phyloP scores from a whole-genome alignment of 35 echinoderm and acorn worm genomes.

The Lytechinus pictus region DNA sequence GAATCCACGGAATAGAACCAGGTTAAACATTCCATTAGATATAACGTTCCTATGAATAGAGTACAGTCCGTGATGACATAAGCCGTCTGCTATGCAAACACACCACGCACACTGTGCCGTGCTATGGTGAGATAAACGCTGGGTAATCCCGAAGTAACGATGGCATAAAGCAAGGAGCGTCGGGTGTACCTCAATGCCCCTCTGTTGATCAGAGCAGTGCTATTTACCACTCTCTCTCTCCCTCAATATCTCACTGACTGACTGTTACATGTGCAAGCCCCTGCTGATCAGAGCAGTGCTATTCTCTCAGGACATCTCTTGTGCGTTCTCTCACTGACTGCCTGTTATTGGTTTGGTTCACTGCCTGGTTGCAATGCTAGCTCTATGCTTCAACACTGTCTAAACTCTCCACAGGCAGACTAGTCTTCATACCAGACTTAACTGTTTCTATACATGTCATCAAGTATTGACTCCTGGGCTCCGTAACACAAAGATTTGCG shows the following conservation, averaged over 20 bases:
- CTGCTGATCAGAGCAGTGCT: not conserved
- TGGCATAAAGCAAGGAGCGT: not conserved
- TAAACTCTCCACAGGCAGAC: not conserved
- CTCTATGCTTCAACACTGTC: conserved; percentile 21
- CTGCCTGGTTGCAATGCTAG: not conserved
- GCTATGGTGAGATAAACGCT: not conserved
- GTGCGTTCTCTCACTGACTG: not conserved
- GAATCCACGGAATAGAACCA: not conserved
- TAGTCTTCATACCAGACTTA: not conserved
- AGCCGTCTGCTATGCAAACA: not conserved
- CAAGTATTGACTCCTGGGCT: too few species aligned
- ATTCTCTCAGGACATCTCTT: not conserved
- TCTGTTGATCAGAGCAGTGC: not conserved
- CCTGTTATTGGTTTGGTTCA: not conserved
- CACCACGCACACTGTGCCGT: not conserved
- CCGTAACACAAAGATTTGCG: too few species aligned
- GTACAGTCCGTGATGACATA: not conserved
- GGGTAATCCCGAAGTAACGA: not conserved
- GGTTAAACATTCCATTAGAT: conserved; percentile 12
- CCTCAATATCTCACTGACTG: not conserved
- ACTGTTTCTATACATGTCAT: not conserved
- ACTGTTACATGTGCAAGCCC: not conserved
- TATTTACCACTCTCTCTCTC: not conserved
- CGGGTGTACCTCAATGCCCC: not conserved
- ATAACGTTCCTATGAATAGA: not conserved